Evolutionary conservation across 1,140 invertebrate genomes (phyloP).

Genomic region (Drosophila ananassae): DNA sequence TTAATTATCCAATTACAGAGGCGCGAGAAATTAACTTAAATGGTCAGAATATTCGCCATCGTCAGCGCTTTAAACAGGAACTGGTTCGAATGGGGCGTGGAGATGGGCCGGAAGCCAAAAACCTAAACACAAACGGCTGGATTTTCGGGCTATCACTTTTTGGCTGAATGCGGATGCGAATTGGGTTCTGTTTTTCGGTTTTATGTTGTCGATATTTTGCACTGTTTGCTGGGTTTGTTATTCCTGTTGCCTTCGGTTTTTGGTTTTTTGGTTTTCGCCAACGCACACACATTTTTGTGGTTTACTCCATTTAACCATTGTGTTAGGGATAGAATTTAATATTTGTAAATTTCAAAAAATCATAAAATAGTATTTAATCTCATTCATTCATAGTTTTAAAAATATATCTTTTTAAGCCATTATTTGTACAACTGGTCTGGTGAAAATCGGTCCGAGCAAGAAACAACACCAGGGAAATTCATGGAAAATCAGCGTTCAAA

Average conservation of each 20-base stretch:
- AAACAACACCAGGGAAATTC: slow-evolving; percentile 42
- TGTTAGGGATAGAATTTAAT: not conserved
- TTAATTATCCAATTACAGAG: slow-evolving; percentile 76
- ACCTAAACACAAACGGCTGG: slow-evolving; percentile 48
- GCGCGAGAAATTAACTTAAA: slow-evolving; percentile 61
- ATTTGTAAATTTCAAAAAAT: not conserved
- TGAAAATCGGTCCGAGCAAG: slow-evolving; percentile 2
- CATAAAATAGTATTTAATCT: no score
- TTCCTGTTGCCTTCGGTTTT: slow-evolving; percentile 38
- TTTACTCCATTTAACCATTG: slow-evolving; percentile 65
- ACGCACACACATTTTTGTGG: slow-evolving; percentile 66
- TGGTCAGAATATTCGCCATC: slow-evolving; percentile 48
- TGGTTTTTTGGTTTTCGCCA: slow-evolving; percentile 61
- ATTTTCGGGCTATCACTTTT: slow-evolving; percentile 65
- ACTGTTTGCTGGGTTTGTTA: slow-evolving; percentile 24
- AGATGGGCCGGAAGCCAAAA: slow-evolving; percentile 33
- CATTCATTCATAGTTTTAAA: no score
- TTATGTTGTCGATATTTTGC: slow-evolving; percentile 46
- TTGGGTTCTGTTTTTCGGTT: slow-evolving; percentile 36
- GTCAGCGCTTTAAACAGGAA: slow-evolving; percentile 45
- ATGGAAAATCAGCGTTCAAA: slow-evolving; percentile 65
- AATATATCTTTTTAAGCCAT: not conserved
- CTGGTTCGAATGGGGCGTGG: slow-evolving; percentile 1
- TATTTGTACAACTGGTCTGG: not conserved
- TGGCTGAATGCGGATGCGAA: slow-evolving; percentile 51